Evolutionary conservation across 2,797 vertebrate species (phyloP).

Genomic region (Cheirogaleus major): DNA sequence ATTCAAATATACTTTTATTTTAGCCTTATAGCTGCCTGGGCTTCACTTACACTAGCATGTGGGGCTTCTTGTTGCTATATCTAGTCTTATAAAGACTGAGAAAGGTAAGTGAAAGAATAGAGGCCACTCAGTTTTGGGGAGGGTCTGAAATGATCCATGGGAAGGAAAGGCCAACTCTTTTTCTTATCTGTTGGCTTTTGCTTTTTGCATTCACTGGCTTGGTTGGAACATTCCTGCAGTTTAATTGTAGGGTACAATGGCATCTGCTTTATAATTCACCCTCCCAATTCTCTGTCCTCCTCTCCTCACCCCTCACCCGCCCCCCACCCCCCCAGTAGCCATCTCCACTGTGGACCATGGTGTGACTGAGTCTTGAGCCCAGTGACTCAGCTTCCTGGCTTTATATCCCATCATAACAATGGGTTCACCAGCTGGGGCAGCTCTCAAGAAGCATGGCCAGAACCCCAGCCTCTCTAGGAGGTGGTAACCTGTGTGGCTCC

Average conservation of each 20-base stretch:
- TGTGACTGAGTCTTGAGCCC: neutral
- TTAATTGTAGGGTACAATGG: neutral
- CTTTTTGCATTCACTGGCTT: neutral
- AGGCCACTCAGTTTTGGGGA: neutral
- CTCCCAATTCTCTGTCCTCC: neutral
- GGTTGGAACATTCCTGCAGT: neutral
- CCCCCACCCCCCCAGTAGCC: neutral
- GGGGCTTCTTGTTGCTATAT: neutral
- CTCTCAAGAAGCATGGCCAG: conserved; percentile 9
- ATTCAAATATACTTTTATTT: conserved; percentile 39
- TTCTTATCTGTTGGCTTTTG: neutral
- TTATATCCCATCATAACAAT: neutral
- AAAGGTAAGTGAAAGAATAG: neutral
- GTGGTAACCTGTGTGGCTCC: neutral
- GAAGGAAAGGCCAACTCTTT: neutral
- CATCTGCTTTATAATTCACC: neutral
- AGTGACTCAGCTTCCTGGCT: conserved; percentile 41
- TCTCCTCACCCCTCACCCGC: too few relatives aligned
- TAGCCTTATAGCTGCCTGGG: neutral
- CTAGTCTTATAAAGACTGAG: neutral
- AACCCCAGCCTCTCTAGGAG: neutral
- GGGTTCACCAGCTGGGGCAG: neutral
- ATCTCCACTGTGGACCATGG: neutral
- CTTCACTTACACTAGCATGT: neutral
- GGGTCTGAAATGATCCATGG: neutral